Evolutionary conservation across 2,113 vertebrate species (phyloP), one percentile per base, ranked within the genome.

Genomic region (Bombycilla garrulus): DNA sequence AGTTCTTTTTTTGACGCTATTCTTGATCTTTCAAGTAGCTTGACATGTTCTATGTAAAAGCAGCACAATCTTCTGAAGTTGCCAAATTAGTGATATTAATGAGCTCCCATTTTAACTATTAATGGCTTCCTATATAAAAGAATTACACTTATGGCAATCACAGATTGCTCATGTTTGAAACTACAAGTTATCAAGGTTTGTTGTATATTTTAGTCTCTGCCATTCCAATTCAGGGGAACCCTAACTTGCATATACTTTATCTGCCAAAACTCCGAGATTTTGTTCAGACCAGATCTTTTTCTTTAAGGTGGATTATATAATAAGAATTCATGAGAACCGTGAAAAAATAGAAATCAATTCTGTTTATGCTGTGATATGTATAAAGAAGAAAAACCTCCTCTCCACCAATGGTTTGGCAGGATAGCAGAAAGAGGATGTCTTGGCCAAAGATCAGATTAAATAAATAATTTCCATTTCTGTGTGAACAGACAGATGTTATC

Each of bases 11-110:
- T 64, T 91, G 33, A 87, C 0, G 1, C 71, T 88, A 12, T 86
- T 93, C 65, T 91, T 86, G 74, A 90, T 88, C 74, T 94, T 91
- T 73, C 66, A 89, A 97, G 47, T 42, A 74, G 42, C 82, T 93
- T 91, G 81, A 91, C 36, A 48, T 61, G 69, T 92, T 94, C 71
- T 65, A 2, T 81, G 60, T 72, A 61, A 95, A 93, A 96, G 26
- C 77, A 92, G 74, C 40, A 77, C 48, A 53, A 40, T 58, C 73
- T 89, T 79, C 89, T 77, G 65, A 88, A 92, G 72, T 67, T 93
- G 67, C 64, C 53, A 86, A 81, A 93, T 93, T 40, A 92, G 60
- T 44, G 67, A n/a, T 81, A 90, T n/a, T 90, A 95, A 94, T 74
- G 47, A 91, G 65, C 31, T 90, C 50, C 73, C 38, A 51, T 61